These are phyloP conservation scores for Nomada fucata DNA, from an alignment of 2,888 invertebrate genomes.

Conservation along the genomic window DNA sequence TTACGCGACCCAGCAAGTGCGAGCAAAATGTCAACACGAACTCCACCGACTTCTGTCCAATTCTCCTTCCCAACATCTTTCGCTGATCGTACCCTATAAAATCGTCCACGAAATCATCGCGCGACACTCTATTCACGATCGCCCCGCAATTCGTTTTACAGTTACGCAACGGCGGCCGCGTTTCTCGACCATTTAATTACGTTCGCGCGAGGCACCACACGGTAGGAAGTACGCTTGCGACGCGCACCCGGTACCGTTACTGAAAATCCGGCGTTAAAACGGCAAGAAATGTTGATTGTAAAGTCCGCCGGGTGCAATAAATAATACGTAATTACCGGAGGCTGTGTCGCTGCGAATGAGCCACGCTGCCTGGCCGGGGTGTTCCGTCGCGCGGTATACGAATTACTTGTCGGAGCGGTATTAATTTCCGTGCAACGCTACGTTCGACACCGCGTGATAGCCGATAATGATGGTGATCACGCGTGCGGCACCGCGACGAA, in stretches of 20 bases:
- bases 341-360: constrained; percentile 18
- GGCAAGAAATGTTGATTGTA: constrained; percentile 32
- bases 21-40: too few species aligned
- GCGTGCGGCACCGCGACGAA: constrained; percentile 22
- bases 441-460: constrained; percentile 60
- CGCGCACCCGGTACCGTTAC: constrained; percentile 42
- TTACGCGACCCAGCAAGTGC: too few species aligned
- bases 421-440: constrained; percentile 63
- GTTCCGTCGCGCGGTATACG: constrained; percentile 41
- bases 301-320: constrained; percentile 43
- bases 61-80: neutral
- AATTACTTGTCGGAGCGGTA: constrained; percentile 62
- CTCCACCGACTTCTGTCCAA: too few species aligned
- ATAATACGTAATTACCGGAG: constrained; percentile 53
- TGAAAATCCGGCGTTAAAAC: constrained; percentile 51
- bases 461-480: constrained; percentile 71
- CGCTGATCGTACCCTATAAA: constrained; percentile 13
- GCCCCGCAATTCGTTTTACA: constrained; percentile 38
- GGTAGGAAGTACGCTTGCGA: constrained; percentile 15
- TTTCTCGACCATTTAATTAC: constrained; percentile 39
- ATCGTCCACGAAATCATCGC: neutral
- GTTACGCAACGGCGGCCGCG: constrained; percentile 14
- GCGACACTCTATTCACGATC: constrained; percentile 27
- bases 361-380: constrained; percentile 11
- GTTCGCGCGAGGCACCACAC: constrained; percentile 33